phyloP scores from a whole-genome alignment of 2,113 vertebrate genomes.

The Nesogale talazaci region DNA sequence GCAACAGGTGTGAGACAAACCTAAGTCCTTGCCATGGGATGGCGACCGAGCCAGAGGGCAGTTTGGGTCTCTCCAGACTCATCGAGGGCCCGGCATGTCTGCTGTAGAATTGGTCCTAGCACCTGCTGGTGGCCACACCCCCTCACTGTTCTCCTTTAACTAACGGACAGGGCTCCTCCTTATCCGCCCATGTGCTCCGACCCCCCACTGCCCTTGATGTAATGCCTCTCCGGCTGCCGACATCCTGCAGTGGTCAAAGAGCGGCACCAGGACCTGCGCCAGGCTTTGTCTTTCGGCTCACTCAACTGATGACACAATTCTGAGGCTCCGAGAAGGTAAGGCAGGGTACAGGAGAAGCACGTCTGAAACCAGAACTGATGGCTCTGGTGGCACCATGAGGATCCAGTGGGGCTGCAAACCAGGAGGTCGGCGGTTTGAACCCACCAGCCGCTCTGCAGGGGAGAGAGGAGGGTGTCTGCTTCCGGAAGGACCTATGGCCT shows the following conservation, averaged over 20 bases:
- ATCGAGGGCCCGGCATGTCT: neutral
- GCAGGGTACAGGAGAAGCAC: neutral
- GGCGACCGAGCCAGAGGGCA: neutral
- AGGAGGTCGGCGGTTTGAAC: too few relatives aligned
- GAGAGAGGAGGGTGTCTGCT: too few relatives aligned
- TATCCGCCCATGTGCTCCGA: neutral
- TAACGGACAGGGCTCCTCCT: neutral
- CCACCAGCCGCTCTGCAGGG: too few relatives aligned
- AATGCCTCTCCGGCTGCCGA: neutral
- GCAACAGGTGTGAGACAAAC: neutral
- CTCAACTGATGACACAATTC: neutral
- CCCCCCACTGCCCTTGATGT: neutral
- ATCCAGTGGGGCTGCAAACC: too few relatives aligned
- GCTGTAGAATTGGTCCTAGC: neutral
- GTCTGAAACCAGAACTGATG: neutral
- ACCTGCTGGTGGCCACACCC: neutral
- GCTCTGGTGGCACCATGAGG: too few relatives aligned
- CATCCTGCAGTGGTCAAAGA: neutral
- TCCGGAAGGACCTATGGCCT: too few relatives aligned
- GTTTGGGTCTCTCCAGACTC: neutral
- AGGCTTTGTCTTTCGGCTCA: neutral
- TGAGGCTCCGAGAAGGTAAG: neutral
- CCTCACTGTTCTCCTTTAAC: neutral
- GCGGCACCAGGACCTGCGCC: neutral
- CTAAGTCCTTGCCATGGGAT: neutral